Evolutionary conservation across 2,113 vertebrate genomes (phyloP).

Genomic region (Phyllopteryx taeniolatus): DNA sequence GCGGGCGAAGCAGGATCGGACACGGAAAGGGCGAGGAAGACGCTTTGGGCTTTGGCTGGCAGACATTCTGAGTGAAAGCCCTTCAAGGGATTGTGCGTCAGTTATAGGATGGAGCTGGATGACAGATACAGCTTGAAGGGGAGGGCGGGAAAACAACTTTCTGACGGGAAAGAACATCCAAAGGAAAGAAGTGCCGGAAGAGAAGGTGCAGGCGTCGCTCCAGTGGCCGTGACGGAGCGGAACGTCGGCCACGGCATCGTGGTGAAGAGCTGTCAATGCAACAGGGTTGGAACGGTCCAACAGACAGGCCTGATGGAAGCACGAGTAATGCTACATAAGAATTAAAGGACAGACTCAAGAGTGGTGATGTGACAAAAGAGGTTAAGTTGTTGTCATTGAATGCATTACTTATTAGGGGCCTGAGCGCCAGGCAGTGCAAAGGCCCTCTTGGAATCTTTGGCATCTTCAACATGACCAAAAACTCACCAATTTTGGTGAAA

Average conservation of each 20-base stretch:
- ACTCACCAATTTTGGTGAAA: neutral
- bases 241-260: slow-evolving; percentile 54
- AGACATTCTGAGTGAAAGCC: slow-evolving; percentile 49
- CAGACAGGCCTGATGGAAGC: slow-evolving; percentile 50
- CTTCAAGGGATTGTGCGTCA: slow-evolving; percentile 44
- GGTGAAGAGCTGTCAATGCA: slow-evolving; percentile 65
- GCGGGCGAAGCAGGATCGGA: slow-evolving; percentile 28
- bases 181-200: slow-evolving; percentile 48
- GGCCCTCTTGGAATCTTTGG: neutral
- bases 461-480: neutral
- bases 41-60: slow-evolving; percentile 46
- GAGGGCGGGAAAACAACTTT: slow-evolving; percentile 44
- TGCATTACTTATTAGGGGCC: neutral
- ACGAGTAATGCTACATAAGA: slow-evolving; percentile 44
- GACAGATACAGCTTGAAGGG: slow-evolving; percentile 31
- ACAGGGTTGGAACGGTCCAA: slow-evolving; percentile 44
- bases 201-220: slow-evolving; percentile 63
- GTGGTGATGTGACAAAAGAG: slow-evolving; percentile 42
- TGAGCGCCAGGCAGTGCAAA: neutral
- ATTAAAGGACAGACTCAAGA: slow-evolving; percentile 47
- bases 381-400: slow-evolving; percentile 28
- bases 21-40: slow-evolving; percentile 26
- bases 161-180: slow-evolving; percentile 13
- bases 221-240: slow-evolving; percentile 69
- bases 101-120: slow-evolving; percentile 23